A percentile compares a stretch with the other conserved stretches of the same genome.
phyloP scores from a whole-genome alignment of 1,140 invertebrate genomes.

The Lamellibrachia luymesi region DNA sequence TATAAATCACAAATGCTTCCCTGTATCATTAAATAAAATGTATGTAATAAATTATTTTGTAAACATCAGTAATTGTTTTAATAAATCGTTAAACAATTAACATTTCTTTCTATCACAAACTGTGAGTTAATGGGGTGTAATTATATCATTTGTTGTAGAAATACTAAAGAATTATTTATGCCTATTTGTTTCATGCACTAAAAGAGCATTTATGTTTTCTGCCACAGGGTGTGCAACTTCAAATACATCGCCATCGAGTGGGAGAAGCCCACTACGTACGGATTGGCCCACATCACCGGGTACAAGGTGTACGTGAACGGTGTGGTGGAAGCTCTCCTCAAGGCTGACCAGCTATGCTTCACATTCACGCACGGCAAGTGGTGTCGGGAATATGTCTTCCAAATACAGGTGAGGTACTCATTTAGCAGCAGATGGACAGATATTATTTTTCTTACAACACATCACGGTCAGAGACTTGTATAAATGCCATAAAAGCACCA shows the following conservation, averaged over 20 bases:
- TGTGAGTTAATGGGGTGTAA: not conserved
- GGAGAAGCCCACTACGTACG: constrained; percentile 55
- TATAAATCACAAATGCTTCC: too few species aligned
- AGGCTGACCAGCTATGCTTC: constrained; percentile 49
- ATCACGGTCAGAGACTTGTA: not conserved
- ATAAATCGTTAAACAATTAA: too few species aligned
- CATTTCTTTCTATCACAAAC: not conserved
- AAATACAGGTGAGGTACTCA: constrained; percentile 49
- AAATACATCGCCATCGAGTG: constrained; percentile 57
- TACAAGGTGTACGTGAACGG: constrained; percentile 57
- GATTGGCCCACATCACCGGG: constrained; percentile 53
- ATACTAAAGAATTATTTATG: too few species aligned
- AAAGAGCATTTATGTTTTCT: not conserved
- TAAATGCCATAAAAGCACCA: not conserved
- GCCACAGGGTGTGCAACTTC: constrained; percentile 55
- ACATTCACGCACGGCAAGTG: constrained; percentile 53
- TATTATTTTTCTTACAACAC: too few species aligned
- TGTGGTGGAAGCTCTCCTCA: constrained; percentile 49
- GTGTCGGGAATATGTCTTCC: constrained; percentile 56
- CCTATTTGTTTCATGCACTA: too few species aligned
- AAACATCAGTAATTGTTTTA: not conserved
- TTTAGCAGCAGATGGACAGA: not conserved
- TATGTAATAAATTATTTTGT: not conserved
- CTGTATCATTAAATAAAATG: not conserved
- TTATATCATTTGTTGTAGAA: too few species aligned